phyloP scores from a whole-genome alignment of 2,888 invertebrate species.

The Zaprionus lineosus region DNA sequence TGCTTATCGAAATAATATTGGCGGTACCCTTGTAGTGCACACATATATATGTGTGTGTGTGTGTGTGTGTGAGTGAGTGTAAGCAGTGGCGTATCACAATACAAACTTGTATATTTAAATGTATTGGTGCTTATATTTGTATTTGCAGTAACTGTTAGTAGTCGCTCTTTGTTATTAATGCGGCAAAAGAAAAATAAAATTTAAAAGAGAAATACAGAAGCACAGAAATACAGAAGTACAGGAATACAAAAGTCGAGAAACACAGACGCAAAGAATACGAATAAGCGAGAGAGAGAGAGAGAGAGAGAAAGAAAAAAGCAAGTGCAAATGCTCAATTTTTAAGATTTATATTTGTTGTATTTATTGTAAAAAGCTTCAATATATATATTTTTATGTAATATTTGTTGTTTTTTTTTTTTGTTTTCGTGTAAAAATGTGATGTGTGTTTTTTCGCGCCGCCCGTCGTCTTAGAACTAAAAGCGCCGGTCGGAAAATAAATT shows the following conservation, averaged over 20 bases:
- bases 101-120: conserved; percentile 10
- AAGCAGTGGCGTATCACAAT: conserved; percentile 23
- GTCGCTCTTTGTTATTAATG: conserved; percentile 8
- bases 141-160: conserved; percentile 6
- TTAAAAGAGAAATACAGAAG: not conserved
- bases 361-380: conserved; percentile 10
- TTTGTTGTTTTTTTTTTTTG: not conserved
- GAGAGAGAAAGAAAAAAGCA: not conserved
- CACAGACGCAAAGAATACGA: too few relatives aligned
- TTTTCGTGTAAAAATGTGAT: conserved; percentile 36
- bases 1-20: conserved; percentile 33
- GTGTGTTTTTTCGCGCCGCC: conserved; percentile 34
- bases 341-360: conserved; percentile 21
- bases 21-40: conserved; percentile 23
- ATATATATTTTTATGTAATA: not conserved
- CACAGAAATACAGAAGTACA: too few relatives aligned
- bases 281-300: not conserved
- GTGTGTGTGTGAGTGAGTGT: conserved; percentile 7
- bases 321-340: conserved; percentile 4
- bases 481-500: conserved; percentile 50
- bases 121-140: not conserved
- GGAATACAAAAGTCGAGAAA: too few relatives aligned
- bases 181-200: not conserved
- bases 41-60: not conserved
- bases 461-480: conserved; percentile 57